Percentiles rank a stretch among this genome's conserved stretches.
These are phyloP conservation scores for Calliopsis andreniformis DNA, from an alignment of 1,140 invertebrate genomes.

Conservation along the genomic window DNA sequence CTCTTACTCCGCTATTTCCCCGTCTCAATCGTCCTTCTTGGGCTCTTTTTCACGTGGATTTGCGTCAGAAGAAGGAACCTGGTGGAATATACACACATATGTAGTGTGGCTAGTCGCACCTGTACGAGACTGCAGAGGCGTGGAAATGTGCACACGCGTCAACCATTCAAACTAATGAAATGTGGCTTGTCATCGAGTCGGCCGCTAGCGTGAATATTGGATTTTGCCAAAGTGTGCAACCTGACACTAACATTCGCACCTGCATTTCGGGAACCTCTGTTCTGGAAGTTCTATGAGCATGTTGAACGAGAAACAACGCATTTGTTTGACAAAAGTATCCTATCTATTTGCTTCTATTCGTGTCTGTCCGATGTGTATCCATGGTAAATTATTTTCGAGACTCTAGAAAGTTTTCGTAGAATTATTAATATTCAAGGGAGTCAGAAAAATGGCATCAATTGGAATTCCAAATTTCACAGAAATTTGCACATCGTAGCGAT, in stretches of 20 bases:
- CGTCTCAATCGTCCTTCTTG: not conserved
- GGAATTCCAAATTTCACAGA: not conserved
- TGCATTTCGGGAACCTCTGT: conserved; percentile 38
- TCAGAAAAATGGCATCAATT: no score
- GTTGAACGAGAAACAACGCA: conserved; percentile 51
- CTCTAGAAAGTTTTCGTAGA: conserved; percentile 2
- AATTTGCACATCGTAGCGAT: not conserved
- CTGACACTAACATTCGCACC: not conserved
- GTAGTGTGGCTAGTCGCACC: no score
- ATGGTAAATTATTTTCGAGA: conserved; percentile 1
- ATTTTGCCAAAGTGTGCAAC: conserved; percentile 50
- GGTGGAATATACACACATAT: not conserved
- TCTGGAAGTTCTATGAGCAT: conserved; percentile 57
- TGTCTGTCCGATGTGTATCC: conserved; percentile 16
- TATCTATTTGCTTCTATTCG: not conserved
- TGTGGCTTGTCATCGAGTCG: conserved; percentile 44
- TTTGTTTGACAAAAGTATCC: conserved; percentile 53
- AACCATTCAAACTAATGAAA: conserved; percentile 63
- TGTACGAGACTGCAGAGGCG: no score
- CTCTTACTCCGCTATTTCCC: conserved; percentile 2
- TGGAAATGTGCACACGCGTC: no score
- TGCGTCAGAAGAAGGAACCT: conserved; percentile 8
- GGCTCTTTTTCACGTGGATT: not conserved
- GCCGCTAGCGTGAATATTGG: conserved; percentile 68
- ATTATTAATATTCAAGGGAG: no score